Percentiles rank a stretch among this genome's conserved stretches.
Conservation (phyloP, 2,113 vertebrate genomes). For the Mesitornis unicolor region DNA sequence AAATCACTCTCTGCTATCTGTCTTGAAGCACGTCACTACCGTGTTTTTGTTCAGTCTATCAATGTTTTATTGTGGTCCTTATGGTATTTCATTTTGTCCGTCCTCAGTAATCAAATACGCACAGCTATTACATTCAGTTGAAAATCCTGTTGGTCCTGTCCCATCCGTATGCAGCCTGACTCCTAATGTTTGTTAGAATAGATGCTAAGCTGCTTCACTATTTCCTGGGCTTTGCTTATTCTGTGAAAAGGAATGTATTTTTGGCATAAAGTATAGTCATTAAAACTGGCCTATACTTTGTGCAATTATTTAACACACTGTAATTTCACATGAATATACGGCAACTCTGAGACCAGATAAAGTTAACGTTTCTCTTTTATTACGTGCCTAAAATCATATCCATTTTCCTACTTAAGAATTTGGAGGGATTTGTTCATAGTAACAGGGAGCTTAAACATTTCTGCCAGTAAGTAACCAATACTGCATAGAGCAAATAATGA, state of each 20-base stretch:
- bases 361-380: constrained; percentile 66
- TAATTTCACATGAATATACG: constrained; percentile 94
- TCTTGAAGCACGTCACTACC: constrained; percentile 97
- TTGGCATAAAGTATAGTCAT: constrained; percentile 87
- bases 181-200: constrained; percentile 93
- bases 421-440: constrained; percentile 65
- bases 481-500: constrained; percentile 44
- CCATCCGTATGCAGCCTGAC: constrained; percentile 91
- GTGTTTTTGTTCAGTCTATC: constrained; percentile 97
- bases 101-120: constrained; percentile 88
- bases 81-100: constrained; percentile 91
- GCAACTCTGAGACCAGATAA: constrained; percentile 79
- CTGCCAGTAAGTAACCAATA: neutral
- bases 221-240: constrained; percentile 89
- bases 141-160: constrained; percentile 83
- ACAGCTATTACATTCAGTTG: constrained; percentile 84
- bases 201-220: constrained; percentile 90
- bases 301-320: constrained; percentile 84
- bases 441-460: constrained; percentile 58
- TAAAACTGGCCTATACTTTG: constrained; percentile 81
- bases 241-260: constrained; percentile 92
- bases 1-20: constrained; percentile 91
- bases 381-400: constrained; percentile 23
- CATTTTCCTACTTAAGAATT: constrained; percentile 48
- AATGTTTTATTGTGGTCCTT: constrained; percentile 94